Evolutionary conservation across 2,888 invertebrate genomes (phyloP).

Genomic region (Eilema depressum): DNA sequence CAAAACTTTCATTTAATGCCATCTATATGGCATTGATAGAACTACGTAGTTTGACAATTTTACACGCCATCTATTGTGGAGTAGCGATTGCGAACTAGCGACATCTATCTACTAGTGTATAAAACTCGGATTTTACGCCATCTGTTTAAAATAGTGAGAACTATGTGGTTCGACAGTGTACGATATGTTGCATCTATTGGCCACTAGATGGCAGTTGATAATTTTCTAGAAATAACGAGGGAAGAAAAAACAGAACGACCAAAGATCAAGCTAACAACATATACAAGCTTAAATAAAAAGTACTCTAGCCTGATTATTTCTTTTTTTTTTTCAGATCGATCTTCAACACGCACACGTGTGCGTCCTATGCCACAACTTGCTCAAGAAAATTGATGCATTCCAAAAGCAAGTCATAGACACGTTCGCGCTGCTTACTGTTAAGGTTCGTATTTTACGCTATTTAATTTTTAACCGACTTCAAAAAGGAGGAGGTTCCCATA

Average conservation of each 20-base stretch:
- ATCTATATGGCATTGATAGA: too few relatives aligned
- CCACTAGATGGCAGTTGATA: conserved; percentile 4
- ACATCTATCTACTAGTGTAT: conserved; percentile 15
- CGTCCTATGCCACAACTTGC: conserved; percentile 61
- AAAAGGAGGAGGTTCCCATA: too few relatives aligned
- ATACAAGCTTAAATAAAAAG: too few relatives aligned
- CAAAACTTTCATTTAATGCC: too few relatives aligned
- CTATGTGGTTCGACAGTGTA: background rate
- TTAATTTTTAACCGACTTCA: background rate
- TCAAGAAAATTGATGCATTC: conserved; percentile 66
- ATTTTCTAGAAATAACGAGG: too few relatives aligned
- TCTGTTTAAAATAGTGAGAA: background rate
- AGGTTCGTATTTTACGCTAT: conserved; percentile 52
- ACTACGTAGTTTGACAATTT: too few relatives aligned
- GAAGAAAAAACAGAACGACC: too few relatives aligned
- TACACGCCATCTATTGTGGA: too few relatives aligned
- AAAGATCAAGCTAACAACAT: too few relatives aligned
- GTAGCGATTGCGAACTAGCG: too few relatives aligned
- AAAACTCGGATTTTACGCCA: background rate
- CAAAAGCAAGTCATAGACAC: conserved; percentile 61
- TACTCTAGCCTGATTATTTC: too few relatives aligned
- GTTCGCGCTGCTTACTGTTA: conserved; percentile 49
- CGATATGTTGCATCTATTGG: background rate
- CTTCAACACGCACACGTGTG: conserved; percentile 56
- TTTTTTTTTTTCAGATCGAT: conserved; percentile 34